These are phyloP conservation scores for Peromyscus nudipes DNA, from an alignment of 2,797 vertebrate genomes.

Conservation along the genomic window DNA sequence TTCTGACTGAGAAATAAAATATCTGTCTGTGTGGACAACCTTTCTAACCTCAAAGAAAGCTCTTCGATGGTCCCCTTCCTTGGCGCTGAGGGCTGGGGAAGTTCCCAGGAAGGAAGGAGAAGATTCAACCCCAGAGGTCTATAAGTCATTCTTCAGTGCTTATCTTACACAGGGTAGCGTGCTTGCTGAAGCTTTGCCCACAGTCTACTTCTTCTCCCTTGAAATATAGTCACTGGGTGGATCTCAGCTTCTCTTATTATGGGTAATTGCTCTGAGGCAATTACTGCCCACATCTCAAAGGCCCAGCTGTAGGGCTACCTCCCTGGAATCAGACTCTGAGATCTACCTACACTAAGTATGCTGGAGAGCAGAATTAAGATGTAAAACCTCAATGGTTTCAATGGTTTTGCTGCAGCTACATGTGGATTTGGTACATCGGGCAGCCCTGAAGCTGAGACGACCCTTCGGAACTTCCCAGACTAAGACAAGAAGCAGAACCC, in stretches of 20 bases:
- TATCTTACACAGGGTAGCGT: neutral
- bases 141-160: neutral
- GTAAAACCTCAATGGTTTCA: neutral
- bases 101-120: neutral
- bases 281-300: neutral
- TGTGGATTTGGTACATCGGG: neutral
- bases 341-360: neutral
- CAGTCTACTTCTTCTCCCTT: neutral
- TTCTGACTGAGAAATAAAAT: neutral
- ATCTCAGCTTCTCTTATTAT: neutral
- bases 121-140: neutral
- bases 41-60: neutral
- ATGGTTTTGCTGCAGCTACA: neutral
- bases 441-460: neutral
- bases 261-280: neutral
- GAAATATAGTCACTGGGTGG: neutral
- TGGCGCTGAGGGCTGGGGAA: neutral
- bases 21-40: neutral
- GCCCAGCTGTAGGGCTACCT: neutral
- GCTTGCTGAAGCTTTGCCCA: neutral
- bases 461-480: neutral
- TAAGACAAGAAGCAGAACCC: neutral
- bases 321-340: neutral
- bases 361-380: neutral
- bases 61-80: neutral